A percentile compares a stretch with the other conserved stretches of the same genome.
Conservation (phyloP, 2,888 invertebrate species). For the Liodrosophila aerea region DNA sequence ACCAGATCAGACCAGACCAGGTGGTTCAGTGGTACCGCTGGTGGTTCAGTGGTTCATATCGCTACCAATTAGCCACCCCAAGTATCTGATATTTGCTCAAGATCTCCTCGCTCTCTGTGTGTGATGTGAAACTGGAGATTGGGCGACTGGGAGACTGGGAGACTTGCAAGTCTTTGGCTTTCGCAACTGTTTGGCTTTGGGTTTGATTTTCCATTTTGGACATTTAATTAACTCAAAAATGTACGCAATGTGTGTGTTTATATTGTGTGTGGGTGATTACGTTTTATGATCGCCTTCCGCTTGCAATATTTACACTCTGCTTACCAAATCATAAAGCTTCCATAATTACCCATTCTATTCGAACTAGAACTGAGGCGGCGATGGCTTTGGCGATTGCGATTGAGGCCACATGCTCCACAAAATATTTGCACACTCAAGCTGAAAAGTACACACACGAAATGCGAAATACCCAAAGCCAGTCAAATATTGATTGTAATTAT, state of each 20-base stretch:
- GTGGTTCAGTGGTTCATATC: slow-evolving; percentile 18
- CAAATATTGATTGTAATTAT: slow-evolving; percentile 18
- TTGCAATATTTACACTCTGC: slow-evolving; percentile 65
- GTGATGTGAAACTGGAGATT: slow-evolving; percentile 47
- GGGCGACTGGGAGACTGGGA: no score
- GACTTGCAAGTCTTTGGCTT: slow-evolving; percentile 18
- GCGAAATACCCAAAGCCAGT: neutral
- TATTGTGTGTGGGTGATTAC: slow-evolving; percentile 48
- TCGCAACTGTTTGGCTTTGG: slow-evolving; percentile 32
- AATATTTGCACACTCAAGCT: slow-evolving; percentile 27
- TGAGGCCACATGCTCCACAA: slow-evolving; percentile 3
- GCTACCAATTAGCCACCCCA: slow-evolving; percentile 56
- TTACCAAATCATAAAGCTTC: slow-evolving; percentile 65
- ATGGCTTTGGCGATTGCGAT: neutral
- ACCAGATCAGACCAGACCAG: no score
- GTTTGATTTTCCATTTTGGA: slow-evolving; percentile 52
- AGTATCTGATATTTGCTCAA: slow-evolving; percentile 59
- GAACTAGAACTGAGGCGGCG: neutral
- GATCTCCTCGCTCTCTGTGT: no score
- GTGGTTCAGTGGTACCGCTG: slow-evolving; percentile 21
- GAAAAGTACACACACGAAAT: slow-evolving; percentile 6
- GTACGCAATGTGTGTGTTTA: slow-evolving; percentile 41
- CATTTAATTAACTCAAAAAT: slow-evolving; percentile 66
- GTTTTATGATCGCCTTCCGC: slow-evolving; percentile 70
- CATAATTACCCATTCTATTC: slow-evolving; percentile 56